Conservation (phyloP, 1,140 invertebrate genomes). For the Drosophila pandora region DNA sequence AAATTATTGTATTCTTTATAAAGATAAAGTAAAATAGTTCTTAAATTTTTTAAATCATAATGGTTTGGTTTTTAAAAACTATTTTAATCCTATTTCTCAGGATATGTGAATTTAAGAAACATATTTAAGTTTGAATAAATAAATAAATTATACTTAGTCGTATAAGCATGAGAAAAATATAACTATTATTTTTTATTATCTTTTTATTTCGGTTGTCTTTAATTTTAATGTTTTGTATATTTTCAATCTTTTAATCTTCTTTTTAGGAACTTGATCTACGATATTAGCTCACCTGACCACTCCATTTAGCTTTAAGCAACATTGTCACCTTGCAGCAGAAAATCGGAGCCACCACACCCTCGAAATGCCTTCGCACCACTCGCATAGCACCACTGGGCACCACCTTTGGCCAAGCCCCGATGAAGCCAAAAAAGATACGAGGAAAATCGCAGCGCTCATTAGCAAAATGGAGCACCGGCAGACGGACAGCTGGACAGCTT, state of each 20-base stretch:
- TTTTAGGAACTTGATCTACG: not conserved
- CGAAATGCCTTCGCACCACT: slow-evolving; percentile 23
- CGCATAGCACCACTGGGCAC: slow-evolving; percentile 3
- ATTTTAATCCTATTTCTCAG: too few species aligned
- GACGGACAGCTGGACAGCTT: slow-evolving; percentile 30
- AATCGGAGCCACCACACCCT: slow-evolving; percentile 37
- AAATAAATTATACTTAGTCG: too few species aligned
- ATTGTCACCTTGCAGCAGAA: slow-evolving; percentile 27
- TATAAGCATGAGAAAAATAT: not conserved
- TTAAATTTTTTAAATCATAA: not conserved
- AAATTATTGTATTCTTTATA: not conserved
- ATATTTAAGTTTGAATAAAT: too few species aligned
- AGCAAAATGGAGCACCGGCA: slow-evolving; percentile 62
- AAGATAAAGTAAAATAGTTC: not conserved
- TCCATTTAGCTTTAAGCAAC: not conserved
- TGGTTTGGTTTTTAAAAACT: not conserved
- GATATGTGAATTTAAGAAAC: too few species aligned
- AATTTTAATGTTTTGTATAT: not conserved
- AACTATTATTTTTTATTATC: not conserved
- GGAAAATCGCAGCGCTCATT: slow-evolving; percentile 59
- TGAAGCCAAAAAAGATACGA: slow-evolving; percentile 24
- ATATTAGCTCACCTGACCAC: not conserved
- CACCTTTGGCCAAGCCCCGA: slow-evolving; percentile 52
- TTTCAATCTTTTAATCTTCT: not conserved
- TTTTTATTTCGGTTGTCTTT: not conserved